Conservation (phyloP, 2,797 vertebrate genomes). For the Sparus aurata region DNA sequence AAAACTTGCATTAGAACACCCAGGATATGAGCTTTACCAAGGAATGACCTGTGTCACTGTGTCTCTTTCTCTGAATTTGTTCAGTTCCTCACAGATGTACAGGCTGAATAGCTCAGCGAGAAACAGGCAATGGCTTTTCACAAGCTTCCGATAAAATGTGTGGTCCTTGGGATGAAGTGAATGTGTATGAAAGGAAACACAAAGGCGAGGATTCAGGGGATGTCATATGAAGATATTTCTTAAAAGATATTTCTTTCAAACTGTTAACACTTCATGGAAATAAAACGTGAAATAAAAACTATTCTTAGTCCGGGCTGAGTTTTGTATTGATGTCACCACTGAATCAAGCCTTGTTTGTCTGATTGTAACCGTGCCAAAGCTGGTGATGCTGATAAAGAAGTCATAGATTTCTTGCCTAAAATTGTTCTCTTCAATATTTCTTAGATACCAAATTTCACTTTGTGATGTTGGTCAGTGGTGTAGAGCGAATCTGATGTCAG, state of each 20-base stretch:
- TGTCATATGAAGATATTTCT: slow-evolving; percentile 6
- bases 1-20: slow-evolving; percentile 1
- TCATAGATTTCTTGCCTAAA: slow-evolving; percentile 13
- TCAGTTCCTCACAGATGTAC: not conserved
- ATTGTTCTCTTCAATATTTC: slow-evolving; percentile 31
- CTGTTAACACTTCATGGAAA: slow-evolving; percentile 26
- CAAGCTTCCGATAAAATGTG: slow-evolving; percentile 31
- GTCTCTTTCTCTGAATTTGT: slow-evolving; percentile 21
- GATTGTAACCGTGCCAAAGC: slow-evolving; percentile 10
- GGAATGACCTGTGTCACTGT: not conserved
- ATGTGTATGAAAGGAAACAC: slow-evolving; percentile 32
- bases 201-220: slow-evolving; percentile 16
- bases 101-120: slow-evolving; percentile 22
- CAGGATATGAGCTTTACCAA: slow-evolving; percentile 13
- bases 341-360: slow-evolving; percentile 16
- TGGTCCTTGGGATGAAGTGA: slow-evolving; percentile 30
- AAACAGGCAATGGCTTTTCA: slow-evolving; percentile 31
- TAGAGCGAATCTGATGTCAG: slow-evolving; percentile 12
- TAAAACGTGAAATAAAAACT: slow-evolving; percentile 40
- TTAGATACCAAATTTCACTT: slow-evolving; percentile 11
- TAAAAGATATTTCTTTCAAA: slow-evolving; percentile 36
- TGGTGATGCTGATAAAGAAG: not conserved
- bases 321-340: slow-evolving; percentile 25
- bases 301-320: slow-evolving; percentile 11
- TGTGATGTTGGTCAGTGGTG: slow-evolving; percentile 11